Conservation (phyloP, 1,140 invertebrate species). For the Capitella teleta region DNA sequence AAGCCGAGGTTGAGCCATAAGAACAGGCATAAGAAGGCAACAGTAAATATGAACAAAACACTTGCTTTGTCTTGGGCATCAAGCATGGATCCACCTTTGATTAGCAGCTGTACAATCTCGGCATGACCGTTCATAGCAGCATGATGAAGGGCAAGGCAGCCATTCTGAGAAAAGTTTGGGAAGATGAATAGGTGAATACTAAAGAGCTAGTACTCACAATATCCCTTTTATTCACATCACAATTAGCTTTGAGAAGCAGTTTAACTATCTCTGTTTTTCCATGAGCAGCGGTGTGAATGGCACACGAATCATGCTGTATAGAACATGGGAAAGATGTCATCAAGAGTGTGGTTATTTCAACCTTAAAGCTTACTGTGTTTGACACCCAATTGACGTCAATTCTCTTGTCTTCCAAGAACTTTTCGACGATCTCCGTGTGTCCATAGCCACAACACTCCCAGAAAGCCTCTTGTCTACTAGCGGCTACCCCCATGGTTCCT, state of each 20-base stretch:
- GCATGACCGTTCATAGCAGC: slow-evolving; percentile 41
- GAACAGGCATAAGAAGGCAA: neutral
- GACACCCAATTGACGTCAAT: slow-evolving; percentile 42
- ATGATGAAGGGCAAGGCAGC: slow-evolving; percentile 37
- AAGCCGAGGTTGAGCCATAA: neutral
- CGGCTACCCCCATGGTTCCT: slow-evolving; percentile 41
- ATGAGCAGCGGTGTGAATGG: slow-evolving; percentile 41
- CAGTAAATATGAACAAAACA: neutral
- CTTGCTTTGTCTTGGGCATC: slow-evolving; percentile 19
- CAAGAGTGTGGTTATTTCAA: neutral
- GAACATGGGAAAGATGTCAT: neutral
- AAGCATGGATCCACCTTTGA: slow-evolving; percentile 34
- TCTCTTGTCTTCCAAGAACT: slow-evolving; percentile 30
- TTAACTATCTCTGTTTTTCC: slow-evolving; percentile 39
- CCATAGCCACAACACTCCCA: slow-evolving; percentile 43
- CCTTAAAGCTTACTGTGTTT: slow-evolving; percentile 31
- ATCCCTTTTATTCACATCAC: slow-evolving; percentile 37
- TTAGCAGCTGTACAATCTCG: slow-evolving; percentile 34
- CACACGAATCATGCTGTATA: slow-evolving; percentile 39
- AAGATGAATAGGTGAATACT: neutral
- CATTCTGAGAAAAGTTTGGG: slow-evolving; percentile 20
- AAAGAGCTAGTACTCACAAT: slow-evolving; percentile 22
- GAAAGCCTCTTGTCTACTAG: slow-evolving; percentile 43
- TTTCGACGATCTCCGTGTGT: slow-evolving; percentile 25
- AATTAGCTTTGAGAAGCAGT: slow-evolving; percentile 32